A percentile compares a stretch with the other conserved stretches of the same genome.
These are phyloP conservation scores for Eugnorisma glareosa DNA, from an alignment of 2,888 invertebrate species.

Conservation along the genomic window DNA sequence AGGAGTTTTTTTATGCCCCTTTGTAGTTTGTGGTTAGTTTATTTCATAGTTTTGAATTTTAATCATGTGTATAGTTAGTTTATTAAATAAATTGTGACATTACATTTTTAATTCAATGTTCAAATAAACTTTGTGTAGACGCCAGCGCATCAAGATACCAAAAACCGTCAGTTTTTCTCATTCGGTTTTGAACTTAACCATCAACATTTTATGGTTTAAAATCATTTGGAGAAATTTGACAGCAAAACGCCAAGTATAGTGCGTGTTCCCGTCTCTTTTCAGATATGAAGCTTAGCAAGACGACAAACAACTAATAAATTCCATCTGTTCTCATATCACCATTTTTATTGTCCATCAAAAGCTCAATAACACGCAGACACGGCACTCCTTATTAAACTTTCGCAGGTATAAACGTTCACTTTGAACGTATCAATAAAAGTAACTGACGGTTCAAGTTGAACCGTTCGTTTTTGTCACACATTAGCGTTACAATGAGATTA, in stretches of 20 bases:
- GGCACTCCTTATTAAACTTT: constrained; percentile 48
- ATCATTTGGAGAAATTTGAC: too few species aligned
- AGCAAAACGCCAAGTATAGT: background rate
- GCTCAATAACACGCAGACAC: constrained; percentile 38
- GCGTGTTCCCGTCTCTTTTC: background rate
- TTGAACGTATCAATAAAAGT: constrained; percentile 60
- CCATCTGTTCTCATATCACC: constrained; percentile 15
- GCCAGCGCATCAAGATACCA: too few species aligned
- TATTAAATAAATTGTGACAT: too few species aligned
- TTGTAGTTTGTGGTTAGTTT: too few species aligned
- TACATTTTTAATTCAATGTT: too few species aligned
- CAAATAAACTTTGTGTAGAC: too few species aligned
- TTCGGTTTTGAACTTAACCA: too few species aligned
- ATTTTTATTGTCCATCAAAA: constrained; percentile 40
- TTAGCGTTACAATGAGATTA: constrained; percentile 64
- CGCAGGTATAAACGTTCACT: constrained; percentile 30
- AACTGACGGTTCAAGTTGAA: constrained; percentile 55
- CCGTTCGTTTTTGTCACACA: constrained; percentile 58
- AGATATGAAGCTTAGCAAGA: background rate
- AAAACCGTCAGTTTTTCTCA: too few species aligned
- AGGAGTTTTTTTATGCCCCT: too few species aligned
- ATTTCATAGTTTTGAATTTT: too few species aligned
- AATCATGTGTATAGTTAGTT: too few species aligned
- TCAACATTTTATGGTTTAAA: too few species aligned
- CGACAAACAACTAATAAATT: constrained; percentile 22